These are phyloP conservation scores for Bombycilla garrulus DNA, from an alignment of 2,113 vertebrate genomes.

Conservation along the genomic window DNA sequence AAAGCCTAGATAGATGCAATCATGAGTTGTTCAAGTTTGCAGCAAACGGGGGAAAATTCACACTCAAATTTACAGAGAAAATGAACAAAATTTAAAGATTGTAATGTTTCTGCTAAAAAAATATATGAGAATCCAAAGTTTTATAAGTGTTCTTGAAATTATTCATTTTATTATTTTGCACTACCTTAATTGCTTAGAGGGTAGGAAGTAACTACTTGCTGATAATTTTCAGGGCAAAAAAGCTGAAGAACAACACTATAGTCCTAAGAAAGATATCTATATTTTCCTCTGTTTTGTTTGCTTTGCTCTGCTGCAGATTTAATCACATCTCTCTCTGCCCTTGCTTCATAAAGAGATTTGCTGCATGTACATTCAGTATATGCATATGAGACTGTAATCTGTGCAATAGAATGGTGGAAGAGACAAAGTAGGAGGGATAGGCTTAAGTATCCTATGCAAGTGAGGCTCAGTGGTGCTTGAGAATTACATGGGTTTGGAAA, in stretches of 20 bases:
- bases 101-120: neutral
- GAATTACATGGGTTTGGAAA: neutral
- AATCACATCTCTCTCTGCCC: neutral
- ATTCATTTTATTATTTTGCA: neutral
- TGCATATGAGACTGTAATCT: neutral
- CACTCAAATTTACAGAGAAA: neutral
- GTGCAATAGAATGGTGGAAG: neutral
- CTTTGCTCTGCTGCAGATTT: neutral
- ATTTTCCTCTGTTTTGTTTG: neutral
- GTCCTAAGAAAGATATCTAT: neutral
- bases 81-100: neutral
- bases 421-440: neutral
- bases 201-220: neutral
- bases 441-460: neutral
- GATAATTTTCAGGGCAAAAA: neutral
- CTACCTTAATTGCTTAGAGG: neutral
- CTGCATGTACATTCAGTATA: neutral
- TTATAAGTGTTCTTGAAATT: neutral
- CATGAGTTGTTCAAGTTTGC: neutral
- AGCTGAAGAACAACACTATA: neutral
- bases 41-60: neutral
- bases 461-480: neutral
- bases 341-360: neutral
- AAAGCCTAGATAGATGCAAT: neutral
- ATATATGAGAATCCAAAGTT: neutral